phyloP scores from a whole-genome alignment of 2,113 vertebrate genomes.

The Tyrannus savana region DNA sequence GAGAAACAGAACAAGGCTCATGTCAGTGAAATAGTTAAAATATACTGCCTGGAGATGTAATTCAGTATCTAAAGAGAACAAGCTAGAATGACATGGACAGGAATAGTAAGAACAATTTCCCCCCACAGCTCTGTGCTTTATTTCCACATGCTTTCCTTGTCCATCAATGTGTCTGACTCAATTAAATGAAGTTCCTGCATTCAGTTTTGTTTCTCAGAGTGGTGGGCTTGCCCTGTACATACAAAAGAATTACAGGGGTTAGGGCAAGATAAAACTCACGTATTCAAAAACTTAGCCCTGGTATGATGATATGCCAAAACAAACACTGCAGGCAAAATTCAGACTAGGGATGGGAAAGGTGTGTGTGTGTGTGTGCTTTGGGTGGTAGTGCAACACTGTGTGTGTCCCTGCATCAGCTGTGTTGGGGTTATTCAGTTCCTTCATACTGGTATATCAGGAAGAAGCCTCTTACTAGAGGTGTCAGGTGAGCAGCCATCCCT shows the following conservation, averaged over 20 bases:
- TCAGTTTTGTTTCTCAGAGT: not conserved
- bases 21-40: not conserved
- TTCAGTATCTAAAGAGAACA: not conserved
- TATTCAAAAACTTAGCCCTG: not conserved
- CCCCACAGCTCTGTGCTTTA: not conserved
- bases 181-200: not conserved
- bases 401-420: not conserved
- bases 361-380: accelerated
- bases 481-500: not conserved
- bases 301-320: accelerated
- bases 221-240: not conserved
- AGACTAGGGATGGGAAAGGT: not conserved
- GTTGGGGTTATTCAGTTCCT: not conserved
- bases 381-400: accelerated
- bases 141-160: not conserved
- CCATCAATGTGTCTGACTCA: not conserved
- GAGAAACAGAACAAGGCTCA: not conserved
- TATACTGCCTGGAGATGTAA: not conserved
- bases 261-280: not conserved
- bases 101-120: not conserved
- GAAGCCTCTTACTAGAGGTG: not conserved
- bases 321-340: not conserved
- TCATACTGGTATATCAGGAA: not conserved
- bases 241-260: not conserved
- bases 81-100: not conserved